Base-by-base conservation (phyloP, 2,888 invertebrate genomes). In the Cerceris rybyensis region DNA sequence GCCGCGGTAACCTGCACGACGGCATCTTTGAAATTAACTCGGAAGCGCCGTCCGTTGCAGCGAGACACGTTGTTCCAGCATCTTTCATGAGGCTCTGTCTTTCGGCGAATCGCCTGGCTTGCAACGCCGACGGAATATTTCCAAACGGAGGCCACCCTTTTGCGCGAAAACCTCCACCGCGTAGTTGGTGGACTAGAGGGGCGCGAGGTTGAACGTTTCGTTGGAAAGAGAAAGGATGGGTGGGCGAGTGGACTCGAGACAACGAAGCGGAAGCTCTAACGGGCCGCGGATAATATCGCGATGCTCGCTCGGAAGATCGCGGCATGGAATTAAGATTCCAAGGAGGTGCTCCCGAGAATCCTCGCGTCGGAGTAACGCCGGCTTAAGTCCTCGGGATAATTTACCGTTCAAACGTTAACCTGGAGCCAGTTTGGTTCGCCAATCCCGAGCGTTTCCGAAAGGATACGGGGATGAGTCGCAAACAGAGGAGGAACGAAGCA, bases 391-490 rank as follows among this genome's bases (percentile, higher is more conserved):
- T 82, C 78, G 83, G 85, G 87, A 89, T 89, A 89, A 90, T 89
- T 90, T 88, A 84, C 83, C 85, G 86, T 89, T 88, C 75, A 88
- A 88, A 90, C 86, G 89, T 84, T 88, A 89, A 88, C 82, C 77
- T 73, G 78, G 63, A 71, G 66, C 55, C 72, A 69, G 79, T 75
- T 75, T 73, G 74, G 72, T 78, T 61, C 72, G 55, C 66, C 75
- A 70, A 67, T 75, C 66, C 67, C 54, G 59, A 69, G 80, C 71
- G 17, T 54, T 66, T 66, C 55, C 39, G 50, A 76, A 69, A 61
- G 75, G 73, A 39, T 70, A 59, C 60, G 60, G 41, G 52, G 68
- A 64, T 39, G 75, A 69, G 66, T 66, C 60, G 60, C n/a, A 57
- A 39, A 42, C 61, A 68, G 63, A 63, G 59, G 60, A 28, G 28